Evolutionary conservation across 2,797 vertebrate genomes (phyloP), one percentile per base, ranked within the genome.

Genomic region (Mustela erminea): DNA sequence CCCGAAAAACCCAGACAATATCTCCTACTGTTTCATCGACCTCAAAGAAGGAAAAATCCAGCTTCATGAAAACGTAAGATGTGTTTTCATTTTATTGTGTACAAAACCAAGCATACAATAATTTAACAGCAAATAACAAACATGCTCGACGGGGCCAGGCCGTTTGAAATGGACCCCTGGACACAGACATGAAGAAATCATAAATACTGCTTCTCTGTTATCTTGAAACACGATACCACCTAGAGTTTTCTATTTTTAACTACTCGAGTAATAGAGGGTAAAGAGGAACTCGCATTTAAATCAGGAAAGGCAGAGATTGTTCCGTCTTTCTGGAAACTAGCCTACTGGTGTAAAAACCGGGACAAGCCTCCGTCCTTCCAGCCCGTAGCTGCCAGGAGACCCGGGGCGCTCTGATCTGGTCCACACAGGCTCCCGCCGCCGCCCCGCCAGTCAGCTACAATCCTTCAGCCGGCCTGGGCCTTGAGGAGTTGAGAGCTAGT

Each of bases 351-450:
- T 32, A 23, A 52, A 27, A 52, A 21, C 9, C n/a, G 18, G 29
- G 3, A 35, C 18, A 5, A 32, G 58, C 18, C 84, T 20, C 15
- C n/a, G 58, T 77, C 52, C 78, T 25, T 25, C 38, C 3, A 17
- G 62, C 58, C 27, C 0, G 15, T 2, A 46, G 89, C 29, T 18
- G 0, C 25, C 6, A 0, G 3, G 20, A 35, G 70, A 52, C 20
- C 14, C 41, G 0, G 0, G 17, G 2, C 27, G 13, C 29, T 35
- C 25, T 5, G 0, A 3, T 4, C 21, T 11, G 43, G 18, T 25
- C 21, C 7, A 12, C 64, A 15, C 1, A 27, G 46, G 46, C 38
- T 38, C 32, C 13, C 23, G 3, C 9, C 4, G 15, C 43, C 38
- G 41, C n/a, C 20, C 43, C 5, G 3, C 60, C 3, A 0, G 25